Base-by-base conservation (phyloP, 2,888 invertebrate species). In the Caenorhabditis afra region DNA sequence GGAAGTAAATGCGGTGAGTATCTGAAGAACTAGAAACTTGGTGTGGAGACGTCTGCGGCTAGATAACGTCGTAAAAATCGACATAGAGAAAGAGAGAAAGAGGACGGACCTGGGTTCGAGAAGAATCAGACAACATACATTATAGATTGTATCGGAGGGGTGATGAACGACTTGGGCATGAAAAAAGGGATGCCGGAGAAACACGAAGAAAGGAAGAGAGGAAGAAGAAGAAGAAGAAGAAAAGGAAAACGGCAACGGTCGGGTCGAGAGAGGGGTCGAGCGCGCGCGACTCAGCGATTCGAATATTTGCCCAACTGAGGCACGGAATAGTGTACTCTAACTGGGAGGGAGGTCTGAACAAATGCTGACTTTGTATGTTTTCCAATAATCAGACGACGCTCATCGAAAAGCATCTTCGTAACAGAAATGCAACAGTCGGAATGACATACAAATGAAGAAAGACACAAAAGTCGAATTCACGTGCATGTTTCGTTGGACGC, bases 231-330 rank as follows among this genome's bases (percentile, higher is more conserved):
- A 29, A n/a, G 35, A 57, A 22, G 22, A 52, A 18, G 45, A 41
- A 53, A 16, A 45, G 22, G 35, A 23, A 41, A 23, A 53, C n/a
- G 22, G 20, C 22, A 12, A 57, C 18, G 39, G 39, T 41, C 16
- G 41, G 35, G 41, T 11, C 18, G 41, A 57, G 23, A 47, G 49
- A 47, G 62, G 49, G 64, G 64, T 50, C 64, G 64, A 55, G 55
- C 55, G 62, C 55, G 58, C 61, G 45, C 71, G 41, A 29, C 29
- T 29, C 29, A 11, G 57, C 67, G 57, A 62, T 73, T 58, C 73
- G 64, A 64, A 64, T 73, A 55, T 73, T 73, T 73, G 73, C 49
- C 64, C 50, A 73, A 73, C 64, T 64, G 73, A 71, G 62, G 53
- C 57, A 41, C 62, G 11, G 64, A 64, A 71, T 64, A 73, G 73